Conservation (phyloP, 2,888 invertebrate genomes). For the Boloria selene region DNA sequence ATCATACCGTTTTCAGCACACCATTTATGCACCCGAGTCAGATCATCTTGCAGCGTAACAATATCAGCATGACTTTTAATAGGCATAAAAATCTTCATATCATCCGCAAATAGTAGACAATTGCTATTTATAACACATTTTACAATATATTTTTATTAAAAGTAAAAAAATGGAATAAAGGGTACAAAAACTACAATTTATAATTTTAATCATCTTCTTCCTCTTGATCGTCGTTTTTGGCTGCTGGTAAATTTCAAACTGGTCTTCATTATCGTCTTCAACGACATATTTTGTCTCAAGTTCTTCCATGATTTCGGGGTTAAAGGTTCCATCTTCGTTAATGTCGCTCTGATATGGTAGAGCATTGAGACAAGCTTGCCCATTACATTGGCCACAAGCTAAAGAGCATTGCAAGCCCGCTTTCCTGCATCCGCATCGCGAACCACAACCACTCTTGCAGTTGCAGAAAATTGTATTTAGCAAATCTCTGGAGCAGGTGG, state of each 20-base stretch:
- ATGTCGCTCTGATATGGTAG: constrained; percentile 35
- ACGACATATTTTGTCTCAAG: constrained; percentile 43
- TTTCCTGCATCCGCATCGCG: constrained; percentile 49
- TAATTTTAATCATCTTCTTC: constrained; percentile 38
- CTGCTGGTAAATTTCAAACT: constrained; percentile 38
- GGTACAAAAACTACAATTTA: constrained; percentile 37
- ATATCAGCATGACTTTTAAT: too few relatives aligned
- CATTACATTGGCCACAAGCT: constrained; percentile 27
- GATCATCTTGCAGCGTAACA: too few relatives aligned
- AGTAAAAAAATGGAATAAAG: too few relatives aligned
- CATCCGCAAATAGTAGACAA: too few relatives aligned
- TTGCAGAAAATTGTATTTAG: too few relatives aligned
- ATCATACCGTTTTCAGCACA: too few relatives aligned
- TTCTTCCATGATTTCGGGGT: constrained; percentile 42
- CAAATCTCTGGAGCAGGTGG: too few relatives aligned
- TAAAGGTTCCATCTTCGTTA: constrained; percentile 20
- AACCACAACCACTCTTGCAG: constrained; percentile 47
- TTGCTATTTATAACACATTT: too few relatives aligned
- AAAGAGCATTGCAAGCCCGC: constrained; percentile 43
- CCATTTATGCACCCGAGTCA: too few relatives aligned
- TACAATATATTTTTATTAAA: too few relatives aligned
- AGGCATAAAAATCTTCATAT: too few relatives aligned
- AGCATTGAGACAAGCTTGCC: constrained; percentile 42
- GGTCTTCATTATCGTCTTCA: constrained; percentile 41
- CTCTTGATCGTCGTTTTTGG: background rate